Conservation (phyloP, 1,140 invertebrate species). For the Yoshiicerus persimilis region DNA sequence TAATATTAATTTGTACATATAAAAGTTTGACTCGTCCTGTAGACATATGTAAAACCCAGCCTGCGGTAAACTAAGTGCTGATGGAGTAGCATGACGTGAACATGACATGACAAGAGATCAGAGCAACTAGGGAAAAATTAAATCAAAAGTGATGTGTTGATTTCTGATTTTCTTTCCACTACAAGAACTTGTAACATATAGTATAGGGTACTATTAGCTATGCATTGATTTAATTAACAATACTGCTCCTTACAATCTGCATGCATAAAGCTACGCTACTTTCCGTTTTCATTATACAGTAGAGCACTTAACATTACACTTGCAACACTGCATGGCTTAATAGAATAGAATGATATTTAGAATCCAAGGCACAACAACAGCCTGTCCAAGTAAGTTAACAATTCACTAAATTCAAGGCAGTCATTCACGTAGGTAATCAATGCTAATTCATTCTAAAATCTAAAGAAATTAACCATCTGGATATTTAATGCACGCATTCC, state of each 20-base stretch:
- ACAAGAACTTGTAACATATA: background rate
- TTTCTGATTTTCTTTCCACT: background rate
- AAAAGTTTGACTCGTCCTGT: too few species aligned
- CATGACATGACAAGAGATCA: constrained; percentile 8
- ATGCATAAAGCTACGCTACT: background rate
- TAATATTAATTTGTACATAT: too few species aligned
- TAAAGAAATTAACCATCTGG: background rate
- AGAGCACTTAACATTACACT: background rate
- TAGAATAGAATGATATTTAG: background rate
- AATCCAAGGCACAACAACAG: background rate
- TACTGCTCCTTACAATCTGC: too few species aligned
- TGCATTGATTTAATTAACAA: background rate
- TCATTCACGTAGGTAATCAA: background rate
- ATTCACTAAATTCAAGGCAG: background rate
- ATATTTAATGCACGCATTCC: background rate
- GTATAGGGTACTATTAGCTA: background rate
- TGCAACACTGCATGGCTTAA: background rate
- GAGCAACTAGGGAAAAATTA: background rate
- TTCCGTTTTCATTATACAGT: too few species aligned
- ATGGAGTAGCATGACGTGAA: background rate
- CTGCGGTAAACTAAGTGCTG: too few species aligned
- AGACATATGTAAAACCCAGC: too few species aligned
- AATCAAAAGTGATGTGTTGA: background rate
- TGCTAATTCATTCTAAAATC: background rate
- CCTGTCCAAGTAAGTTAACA: background rate